Base-by-base conservation (phyloP, 2,888 invertebrate species). In the Plebejus argus region DNA sequence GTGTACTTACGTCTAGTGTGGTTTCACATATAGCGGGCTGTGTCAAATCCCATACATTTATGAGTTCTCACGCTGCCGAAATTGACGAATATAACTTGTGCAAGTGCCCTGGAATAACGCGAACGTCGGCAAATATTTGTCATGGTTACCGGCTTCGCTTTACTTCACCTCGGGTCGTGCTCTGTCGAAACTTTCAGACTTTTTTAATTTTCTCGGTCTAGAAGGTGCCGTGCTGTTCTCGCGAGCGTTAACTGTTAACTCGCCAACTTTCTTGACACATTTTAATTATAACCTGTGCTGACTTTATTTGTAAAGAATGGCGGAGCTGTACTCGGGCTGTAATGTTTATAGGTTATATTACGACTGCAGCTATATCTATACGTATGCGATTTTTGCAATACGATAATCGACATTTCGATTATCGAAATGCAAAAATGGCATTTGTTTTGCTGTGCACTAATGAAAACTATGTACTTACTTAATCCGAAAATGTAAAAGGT, bases 191-290 rank as follows among this genome's bases (percentile, higher is more conserved):
- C 66, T 66, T 66, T 33, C 66, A 66, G 66, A 66, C 66, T 66
- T 66, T 66, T 66, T 66, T 66, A 66, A 66, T 66, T 66, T 66
- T 66, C 66, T 66, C 66, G 28, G 66, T 66, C 66, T 66, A 66
- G 66, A 66, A 66, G 66, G 66, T 66, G 28, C 28, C 28, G 66
- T 66, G 66, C 66, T 33, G 66, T 66, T 66, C 66, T 66, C 66
- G 66, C 15, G 28, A 23, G 61, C 61, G 23, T 61, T 12, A 66
- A 66, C 28, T 66, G 28, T 66, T 66, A 66, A 66, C 15, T 66
- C 66, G 66, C 15, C 15, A 66, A 66, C 66, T 66, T 66, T 66
- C 12, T 28, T 66, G 33, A 66, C 66, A 66, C 66, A 66, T 66
- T 66, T 66, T 66, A 66, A 66, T 66, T 66, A 66, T 66, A 66